These are phyloP conservation scores for Ariopsis seemanni DNA, from an alignment of 2,113 vertebrate species.

Conservation along the genomic window DNA sequence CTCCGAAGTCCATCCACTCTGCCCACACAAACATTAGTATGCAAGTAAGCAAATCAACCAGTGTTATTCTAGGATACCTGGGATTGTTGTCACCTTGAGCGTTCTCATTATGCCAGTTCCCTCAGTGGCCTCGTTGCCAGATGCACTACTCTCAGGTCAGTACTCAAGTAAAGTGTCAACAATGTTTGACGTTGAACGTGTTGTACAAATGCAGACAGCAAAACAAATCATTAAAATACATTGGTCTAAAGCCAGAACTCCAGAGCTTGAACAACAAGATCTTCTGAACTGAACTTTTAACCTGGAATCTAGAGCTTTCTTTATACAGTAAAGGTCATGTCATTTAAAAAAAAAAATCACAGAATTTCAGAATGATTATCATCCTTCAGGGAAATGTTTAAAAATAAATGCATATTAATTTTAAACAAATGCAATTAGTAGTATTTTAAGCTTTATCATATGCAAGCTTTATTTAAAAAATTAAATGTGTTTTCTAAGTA, in stretches of 20 bases:
- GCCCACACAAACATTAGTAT: neutral
- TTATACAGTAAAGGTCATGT: neutral
- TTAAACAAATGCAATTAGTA: neutral
- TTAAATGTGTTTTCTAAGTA: neutral
- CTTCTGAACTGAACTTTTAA: neutral
- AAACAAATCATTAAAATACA: conserved; percentile 25
- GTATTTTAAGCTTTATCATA: neutral
- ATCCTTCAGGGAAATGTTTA: neutral
- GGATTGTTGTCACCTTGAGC: conserved; percentile 21
- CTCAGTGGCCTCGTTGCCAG: conserved; percentile 1
- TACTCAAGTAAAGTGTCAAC: conserved; percentile 1
- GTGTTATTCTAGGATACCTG: neutral
- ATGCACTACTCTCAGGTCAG: conserved; percentile 32
- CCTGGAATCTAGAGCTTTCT: neutral
- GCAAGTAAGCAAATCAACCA: neutral
- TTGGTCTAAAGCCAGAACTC: neutral
- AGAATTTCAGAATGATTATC: neutral
- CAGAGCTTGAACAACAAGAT: no score
- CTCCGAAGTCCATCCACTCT: neutral
- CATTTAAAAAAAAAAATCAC: neutral
- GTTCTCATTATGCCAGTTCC: conserved; percentile 27
- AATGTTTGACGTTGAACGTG: conserved; percentile 10
- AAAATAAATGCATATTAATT: neutral
- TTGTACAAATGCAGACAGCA: conserved; percentile 11
- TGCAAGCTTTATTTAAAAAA: neutral